Conservation (phyloP, 2,797 vertebrate genomes). For the Delichon dasypus region DNA sequence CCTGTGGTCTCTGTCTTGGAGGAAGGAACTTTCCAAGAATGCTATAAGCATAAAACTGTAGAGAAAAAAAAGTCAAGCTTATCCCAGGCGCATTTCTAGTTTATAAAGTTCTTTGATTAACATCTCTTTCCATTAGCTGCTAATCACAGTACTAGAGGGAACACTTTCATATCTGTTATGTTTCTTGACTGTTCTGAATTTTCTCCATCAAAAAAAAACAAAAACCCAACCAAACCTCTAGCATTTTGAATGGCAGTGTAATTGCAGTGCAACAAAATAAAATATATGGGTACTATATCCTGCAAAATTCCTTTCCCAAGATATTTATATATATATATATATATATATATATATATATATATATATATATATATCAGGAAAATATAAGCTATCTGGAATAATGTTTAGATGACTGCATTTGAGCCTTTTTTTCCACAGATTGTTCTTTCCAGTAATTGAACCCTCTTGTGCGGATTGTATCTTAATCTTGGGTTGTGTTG, state of each 20-base stretch:
- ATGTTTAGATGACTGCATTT: neutral
- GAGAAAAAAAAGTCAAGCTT: neutral
- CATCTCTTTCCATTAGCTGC: neutral
- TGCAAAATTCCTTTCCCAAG: neutral
- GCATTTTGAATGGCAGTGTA: rapidly evolving
- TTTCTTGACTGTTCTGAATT: neutral
- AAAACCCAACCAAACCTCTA: rapidly evolving
- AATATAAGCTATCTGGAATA: neutral
- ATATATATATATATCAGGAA: neutral
- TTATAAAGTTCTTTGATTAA: neutral
- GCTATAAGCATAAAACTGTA: neutral
- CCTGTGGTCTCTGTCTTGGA: neutral
- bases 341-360: no score
- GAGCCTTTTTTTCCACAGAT: neutral
- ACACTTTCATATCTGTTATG: neutral
- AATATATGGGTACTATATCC: neutral
- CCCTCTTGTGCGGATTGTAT: neutral
- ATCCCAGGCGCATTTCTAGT: neutral
- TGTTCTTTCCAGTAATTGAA: neutral
- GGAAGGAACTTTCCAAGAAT: neutral
- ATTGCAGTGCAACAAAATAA: neutral
- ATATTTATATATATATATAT: no score
- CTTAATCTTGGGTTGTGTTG: neutral
- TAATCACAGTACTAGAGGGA: neutral
- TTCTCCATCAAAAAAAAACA: neutral